Percentiles rank a stretch among this genome's conserved stretches.
Evolutionary conservation across 2,888 invertebrate species (phyloP).

Genomic region (Noctua janthina): DNA sequence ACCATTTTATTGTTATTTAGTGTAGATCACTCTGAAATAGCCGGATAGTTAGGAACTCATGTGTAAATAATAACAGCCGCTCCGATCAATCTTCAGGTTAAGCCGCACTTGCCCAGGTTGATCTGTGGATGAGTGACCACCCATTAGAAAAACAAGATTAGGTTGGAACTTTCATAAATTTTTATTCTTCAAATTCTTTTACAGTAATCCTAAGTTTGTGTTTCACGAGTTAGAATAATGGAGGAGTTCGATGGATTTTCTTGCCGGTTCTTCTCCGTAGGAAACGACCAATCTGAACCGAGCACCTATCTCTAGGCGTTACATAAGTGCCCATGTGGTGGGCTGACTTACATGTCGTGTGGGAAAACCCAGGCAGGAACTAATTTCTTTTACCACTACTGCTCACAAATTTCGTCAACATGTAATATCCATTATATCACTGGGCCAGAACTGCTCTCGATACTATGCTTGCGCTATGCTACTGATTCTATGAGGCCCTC

Average conservation of each 20-base stretch:
- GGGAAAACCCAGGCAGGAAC: neutral
- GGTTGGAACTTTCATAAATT: neutral
- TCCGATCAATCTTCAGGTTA: too few relatives aligned
- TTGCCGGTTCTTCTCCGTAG: neutral
- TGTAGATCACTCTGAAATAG: neutral
- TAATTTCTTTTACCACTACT: neutral
- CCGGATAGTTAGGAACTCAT: too few relatives aligned
- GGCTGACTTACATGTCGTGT: neutral
- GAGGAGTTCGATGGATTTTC: neutral
- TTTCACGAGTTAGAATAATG: neutral
- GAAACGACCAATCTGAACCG: neutral
- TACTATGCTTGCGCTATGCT: neutral
- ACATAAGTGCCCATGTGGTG: neutral
- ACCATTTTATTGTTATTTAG: too few relatives aligned
- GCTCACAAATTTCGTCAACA: neutral
- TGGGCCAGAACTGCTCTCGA: neutral
- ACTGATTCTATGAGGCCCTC: neutral
- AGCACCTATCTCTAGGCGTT: neutral
- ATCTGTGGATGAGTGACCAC: too few relatives aligned
- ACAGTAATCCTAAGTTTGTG: neutral
- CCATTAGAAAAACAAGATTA: neutral
- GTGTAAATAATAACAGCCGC: too few relatives aligned
- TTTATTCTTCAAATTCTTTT: neutral
- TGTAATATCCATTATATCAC: neutral
- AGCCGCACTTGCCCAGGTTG: too few relatives aligned